phyloP scores from a whole-genome alignment of 2,888 invertebrate genomes.

The Athrips mouffetella region DNA sequence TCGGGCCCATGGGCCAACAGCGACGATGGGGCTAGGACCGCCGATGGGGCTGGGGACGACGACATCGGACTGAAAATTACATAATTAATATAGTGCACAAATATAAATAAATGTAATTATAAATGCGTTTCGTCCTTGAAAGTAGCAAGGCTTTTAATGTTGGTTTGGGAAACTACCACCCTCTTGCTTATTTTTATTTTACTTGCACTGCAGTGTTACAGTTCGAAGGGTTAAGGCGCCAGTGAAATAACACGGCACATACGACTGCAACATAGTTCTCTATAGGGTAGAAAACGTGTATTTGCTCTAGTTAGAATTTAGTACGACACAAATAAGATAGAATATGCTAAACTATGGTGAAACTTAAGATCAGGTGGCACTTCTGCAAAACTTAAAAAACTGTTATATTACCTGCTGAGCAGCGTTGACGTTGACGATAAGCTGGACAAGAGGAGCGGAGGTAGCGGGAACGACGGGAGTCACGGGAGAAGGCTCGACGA shows the following conservation, averaged over 20 bases:
- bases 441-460: constrained; percentile 45
- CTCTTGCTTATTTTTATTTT: background rate
- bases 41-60: constrained; percentile 7
- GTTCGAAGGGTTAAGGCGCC: background rate
- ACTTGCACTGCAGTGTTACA: background rate
- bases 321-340: too few species aligned
- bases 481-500: background rate
- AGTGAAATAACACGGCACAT: too few species aligned
- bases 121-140: too few species aligned
- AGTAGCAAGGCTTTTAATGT: too few species aligned
- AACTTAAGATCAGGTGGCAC: background rate
- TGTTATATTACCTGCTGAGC: constrained; percentile 27
- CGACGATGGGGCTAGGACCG: background rate
- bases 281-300: too few species aligned
- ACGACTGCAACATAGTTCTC: too few species aligned
- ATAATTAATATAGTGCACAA: too few species aligned
- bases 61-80: background rate
- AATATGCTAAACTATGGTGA: too few species aligned
- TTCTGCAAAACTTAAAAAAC: background rate
- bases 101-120: too few species aligned
- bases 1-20: constrained; percentile 1
- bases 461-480: constrained; percentile 13
- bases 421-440: constrained; percentile 42
- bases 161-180: too few species aligned
- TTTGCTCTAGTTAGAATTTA: too few species aligned